Evolutionary conservation across 2,113 vertebrate genomes (phyloP), one percentile per base, ranked within the genome.

Genomic region (Solenodon paradoxus): DNA sequence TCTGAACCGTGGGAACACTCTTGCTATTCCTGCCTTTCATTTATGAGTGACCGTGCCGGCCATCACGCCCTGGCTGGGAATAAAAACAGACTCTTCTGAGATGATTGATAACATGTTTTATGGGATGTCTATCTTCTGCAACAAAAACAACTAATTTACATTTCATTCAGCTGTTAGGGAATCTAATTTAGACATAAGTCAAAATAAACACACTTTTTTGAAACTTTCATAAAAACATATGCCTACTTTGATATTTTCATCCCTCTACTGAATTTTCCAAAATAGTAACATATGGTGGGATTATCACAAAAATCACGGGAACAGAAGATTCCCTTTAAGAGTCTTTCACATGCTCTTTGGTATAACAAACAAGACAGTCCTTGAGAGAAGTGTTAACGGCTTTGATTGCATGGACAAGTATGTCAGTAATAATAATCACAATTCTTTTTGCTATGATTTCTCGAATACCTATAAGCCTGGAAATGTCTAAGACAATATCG

Each of bases 221-320:
- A 97, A 98, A 97, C 74, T 96, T 97, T 96, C 78, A 84, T 84
- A 86, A 97, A 98, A 97, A 77, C 96, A 97, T 97, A 98, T 95
- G 97, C 88, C 95, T 91, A n/a, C 85, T 95, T 96, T 93, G 92
- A 95, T 96, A 97, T 98, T 97, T 98, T 92, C 93, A 95, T 96
- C 81, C 72, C 55, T 97, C 30, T 38, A 49, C 74, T 40, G 12
- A 81, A 30, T 95, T 97, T 97, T 97, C 79, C 79, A 95, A 97
- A 97, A 96, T 96, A 95, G 90, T 94, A 95, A 90, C 97, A 98
- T 97, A 97, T 89, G 96, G 90, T 87, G 20, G 80, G 38, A 96
- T 97, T 95, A 96, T 96, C 87, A 79, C 74, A 93, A 86, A 97
- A 97, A 80, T 96, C 87, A 68, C 40, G 72, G 78, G 45, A 88